These are phyloP conservation scores for Python bivittatus DNA, from an alignment of 2,113 vertebrate species.

Conservation along the genomic window DNA sequence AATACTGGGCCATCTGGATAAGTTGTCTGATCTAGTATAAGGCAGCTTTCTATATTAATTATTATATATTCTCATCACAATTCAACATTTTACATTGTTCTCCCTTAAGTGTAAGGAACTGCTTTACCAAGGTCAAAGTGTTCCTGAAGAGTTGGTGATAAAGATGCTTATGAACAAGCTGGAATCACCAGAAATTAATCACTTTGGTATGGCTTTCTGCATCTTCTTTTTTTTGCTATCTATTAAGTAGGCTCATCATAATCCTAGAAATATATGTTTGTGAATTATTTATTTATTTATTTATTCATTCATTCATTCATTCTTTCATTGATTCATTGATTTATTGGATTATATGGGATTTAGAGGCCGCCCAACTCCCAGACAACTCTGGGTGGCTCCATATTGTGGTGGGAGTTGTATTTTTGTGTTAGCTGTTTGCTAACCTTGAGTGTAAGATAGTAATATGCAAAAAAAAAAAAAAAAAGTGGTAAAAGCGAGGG, in stretches of 20 bases:
- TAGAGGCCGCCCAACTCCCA: not conserved
- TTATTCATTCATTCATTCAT: too few species aligned
- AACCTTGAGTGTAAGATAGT: not conserved
- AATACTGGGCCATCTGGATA: not conserved
- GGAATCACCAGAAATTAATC: constrained; percentile 82
- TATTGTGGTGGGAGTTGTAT: not conserved
- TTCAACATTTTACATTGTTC: constrained; percentile 30
- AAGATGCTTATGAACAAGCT: constrained; percentile 82
- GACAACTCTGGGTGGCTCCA: not conserved
- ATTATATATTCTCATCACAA: not conserved
- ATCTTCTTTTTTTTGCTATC: constrained; percentile 23
- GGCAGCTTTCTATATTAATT: not conserved
- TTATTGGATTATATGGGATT: not conserved
- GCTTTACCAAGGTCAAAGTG: constrained; percentile 77
- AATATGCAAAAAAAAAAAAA: not conserved
- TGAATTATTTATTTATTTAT: not conserved
- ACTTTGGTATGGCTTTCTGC: constrained; percentile 81
- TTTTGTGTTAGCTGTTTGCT: not conserved
- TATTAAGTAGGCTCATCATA: constrained; percentile 1
- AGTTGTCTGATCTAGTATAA: not conserved
- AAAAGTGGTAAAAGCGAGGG: not conserved
- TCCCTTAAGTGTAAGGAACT: constrained; percentile 75
- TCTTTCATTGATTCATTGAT: not conserved
- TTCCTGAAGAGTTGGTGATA: constrained; percentile 83
- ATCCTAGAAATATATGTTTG: not conserved